phyloP scores from a whole-genome alignment of 2,888 invertebrate species.

The Ctena decussata region DNA sequence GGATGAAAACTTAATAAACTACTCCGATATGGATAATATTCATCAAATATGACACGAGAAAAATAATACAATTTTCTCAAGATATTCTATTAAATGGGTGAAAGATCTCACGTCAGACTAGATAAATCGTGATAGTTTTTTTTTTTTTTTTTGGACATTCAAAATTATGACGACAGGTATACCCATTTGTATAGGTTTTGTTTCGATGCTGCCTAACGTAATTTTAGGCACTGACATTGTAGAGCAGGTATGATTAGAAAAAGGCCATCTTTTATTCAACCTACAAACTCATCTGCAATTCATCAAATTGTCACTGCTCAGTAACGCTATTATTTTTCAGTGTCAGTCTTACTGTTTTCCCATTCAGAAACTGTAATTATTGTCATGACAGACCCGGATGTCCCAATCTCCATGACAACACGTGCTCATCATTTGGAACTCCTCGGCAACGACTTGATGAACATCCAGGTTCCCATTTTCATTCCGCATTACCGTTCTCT shows the following conservation, averaged over 20 bases:
- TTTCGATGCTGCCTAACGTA: not conserved
- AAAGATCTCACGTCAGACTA: not conserved
- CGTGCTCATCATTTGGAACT: not conserved
- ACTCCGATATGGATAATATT: slow-evolving; percentile 1
- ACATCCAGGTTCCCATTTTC: too few relatives aligned
- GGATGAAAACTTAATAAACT: slow-evolving; percentile 1
- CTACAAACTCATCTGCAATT: slow-evolving; percentile 23
- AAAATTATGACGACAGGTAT: too few relatives aligned
- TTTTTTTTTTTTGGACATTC: too few relatives aligned
- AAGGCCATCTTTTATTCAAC: slow-evolving; percentile 36
- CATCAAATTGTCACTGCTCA: slow-evolving; percentile 33
- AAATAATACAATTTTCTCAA: slow-evolving; percentile 6
- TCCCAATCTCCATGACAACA: not conserved
- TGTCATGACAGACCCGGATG: not conserved
- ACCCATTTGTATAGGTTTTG: too few relatives aligned
- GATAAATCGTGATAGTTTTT: not conserved
- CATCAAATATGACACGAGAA: not conserved
- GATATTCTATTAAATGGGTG: not conserved
- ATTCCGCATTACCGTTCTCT: not conserved
- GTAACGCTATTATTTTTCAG: not conserved
- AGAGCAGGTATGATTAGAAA: too few relatives aligned
- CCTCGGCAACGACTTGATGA: not conserved
- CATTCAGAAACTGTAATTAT: not conserved
- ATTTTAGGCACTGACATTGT: not conserved
- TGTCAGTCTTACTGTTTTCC: not conserved